Percentiles rank a stretch among this genome's conserved stretches.
These are phyloP conservation scores for Ctenopoma multispine DNA, from an alignment of 2,797 vertebrate species.

Conservation along the genomic window DNA sequence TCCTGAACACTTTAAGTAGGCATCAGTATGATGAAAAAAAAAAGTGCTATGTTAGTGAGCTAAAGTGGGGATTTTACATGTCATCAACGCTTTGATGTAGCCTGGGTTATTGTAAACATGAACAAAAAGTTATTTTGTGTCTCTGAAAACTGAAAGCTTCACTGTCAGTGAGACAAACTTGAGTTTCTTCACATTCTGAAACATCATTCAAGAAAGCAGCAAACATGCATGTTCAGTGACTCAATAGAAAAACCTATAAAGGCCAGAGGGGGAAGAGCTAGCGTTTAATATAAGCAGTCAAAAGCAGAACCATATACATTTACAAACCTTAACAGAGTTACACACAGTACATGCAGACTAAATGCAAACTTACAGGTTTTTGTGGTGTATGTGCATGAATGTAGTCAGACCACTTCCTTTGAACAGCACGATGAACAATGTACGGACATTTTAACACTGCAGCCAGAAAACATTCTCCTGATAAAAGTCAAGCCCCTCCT, in stretches of 20 bases:
- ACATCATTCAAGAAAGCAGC: background rate
- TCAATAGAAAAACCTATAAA: background rate
- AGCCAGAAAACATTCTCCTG: conserved; percentile 17
- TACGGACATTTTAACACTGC: conserved; percentile 8
- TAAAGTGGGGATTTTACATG: conserved; percentile 28
- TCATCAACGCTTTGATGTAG: background rate
- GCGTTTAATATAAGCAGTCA: background rate
- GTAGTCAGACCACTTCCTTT: conserved; percentile 33
- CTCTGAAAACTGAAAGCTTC: conserved; percentile 5
- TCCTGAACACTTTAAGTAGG: conserved; percentile 58
- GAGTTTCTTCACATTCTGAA: background rate
- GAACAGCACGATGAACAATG: conserved; percentile 27
- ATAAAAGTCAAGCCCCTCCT: conserved; percentile 8
- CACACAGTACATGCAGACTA: background rate
- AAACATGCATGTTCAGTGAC: background rate
- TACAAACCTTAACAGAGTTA: background rate
- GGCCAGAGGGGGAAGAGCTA: background rate
- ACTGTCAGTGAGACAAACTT: background rate
- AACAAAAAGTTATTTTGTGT: conserved; percentile 6
- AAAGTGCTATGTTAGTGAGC: conserved; percentile 12
- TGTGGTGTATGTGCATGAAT: conserved; percentile 1
- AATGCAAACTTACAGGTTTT: background rate
- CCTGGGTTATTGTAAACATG: background rate
- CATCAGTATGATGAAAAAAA: conserved; percentile 4
- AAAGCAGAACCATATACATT: background rate